Conservation (phyloP, 2,797 vertebrate genomes). For the Acipenser oxyrinchus region DNA sequence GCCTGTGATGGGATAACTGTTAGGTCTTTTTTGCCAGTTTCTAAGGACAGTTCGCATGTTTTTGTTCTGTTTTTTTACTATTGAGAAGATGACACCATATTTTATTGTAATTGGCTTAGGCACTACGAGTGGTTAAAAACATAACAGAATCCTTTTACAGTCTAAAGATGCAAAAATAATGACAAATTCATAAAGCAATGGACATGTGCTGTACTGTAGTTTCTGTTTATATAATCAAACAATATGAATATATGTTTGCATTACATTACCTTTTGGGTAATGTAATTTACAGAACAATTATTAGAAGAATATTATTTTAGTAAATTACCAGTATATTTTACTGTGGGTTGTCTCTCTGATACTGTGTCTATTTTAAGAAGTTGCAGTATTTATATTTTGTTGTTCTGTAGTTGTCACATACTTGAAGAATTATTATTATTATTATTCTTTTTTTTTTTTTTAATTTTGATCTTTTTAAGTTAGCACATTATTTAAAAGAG, state of each 20-base stretch:
- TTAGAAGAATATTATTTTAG: conserved; percentile 18
- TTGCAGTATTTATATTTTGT: conserved; percentile 18
- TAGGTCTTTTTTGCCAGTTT: no score
- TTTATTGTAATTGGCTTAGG: neutral
- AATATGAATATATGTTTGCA: conserved; percentile 19
- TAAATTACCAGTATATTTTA: conserved; percentile 25
- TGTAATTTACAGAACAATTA: conserved; percentile 17
- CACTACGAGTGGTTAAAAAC: neutral
- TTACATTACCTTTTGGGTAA: conserved; percentile 15
- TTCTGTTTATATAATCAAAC: conserved; percentile 16
- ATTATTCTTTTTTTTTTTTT: neutral
- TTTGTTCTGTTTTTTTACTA: no score
- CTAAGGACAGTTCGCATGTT: no score
- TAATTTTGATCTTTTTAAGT: neutral
- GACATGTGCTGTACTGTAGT: conserved; percentile 14
- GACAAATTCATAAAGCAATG: conserved; percentile 18
- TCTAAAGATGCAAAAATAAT: conserved; percentile 25
- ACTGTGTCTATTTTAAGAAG: neutral
- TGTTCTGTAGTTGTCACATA: conserved; percentile 10
- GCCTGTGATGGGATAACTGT: no score
- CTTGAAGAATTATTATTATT: conserved; percentile 5
- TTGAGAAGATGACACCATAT: neutral
- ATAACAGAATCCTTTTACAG: neutral
- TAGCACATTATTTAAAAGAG: conserved; percentile 4
- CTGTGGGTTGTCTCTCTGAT: conserved; percentile 15